Evolutionary conservation across 1,140 invertebrate species (phyloP), one percentile per base, ranked within the genome.

Genomic region (Cotesia glomerata): DNA sequence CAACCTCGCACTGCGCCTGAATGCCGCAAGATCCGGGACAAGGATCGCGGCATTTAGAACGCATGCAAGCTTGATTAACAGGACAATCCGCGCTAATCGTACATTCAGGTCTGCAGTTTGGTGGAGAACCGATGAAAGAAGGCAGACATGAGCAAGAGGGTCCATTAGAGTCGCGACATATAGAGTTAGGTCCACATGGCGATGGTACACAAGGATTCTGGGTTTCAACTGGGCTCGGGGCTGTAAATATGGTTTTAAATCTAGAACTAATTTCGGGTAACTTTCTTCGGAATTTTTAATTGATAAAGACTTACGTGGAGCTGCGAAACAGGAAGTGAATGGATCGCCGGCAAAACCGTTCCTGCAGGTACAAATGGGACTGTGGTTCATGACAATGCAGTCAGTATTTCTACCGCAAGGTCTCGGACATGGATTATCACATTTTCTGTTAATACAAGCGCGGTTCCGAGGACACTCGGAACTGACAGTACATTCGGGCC

Each of bases 401-500:
- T 86, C 78, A 32, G 90, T 90, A 72, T 87, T 84, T 16, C 91
- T 76, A 26, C 92, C 93, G 85, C 93, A 94, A 18, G 91, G 88
- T 70, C 91, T 91, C 16, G 86, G 86, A 78, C 92, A 94, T 36
- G 92, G 92, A 81, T 93, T 88, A 4, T 89, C 84, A 80, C 92
- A 93, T 84, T 91, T 92, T 71, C 91, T 89, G 78, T 92, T 91
- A 59, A 89, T 89, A 77, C 92, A 93, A 18, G 91, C 91, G 73
- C 88, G 87, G 76, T 90, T 89, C 18, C 87, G 78, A 66, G 88
- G 76, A 81, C 92, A 93, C 80, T 93, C 91, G 11, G 90, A 85
- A 77, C 91, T 92, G 2, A 88, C 87, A 18, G 90, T 88, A 82
- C 93, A 94, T 83, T 93, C 91, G 5, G 91, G 90, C 81, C 91